phyloP scores from a whole-genome alignment of 2,113 vertebrate genomes.

The Ailurus styani region DNA sequence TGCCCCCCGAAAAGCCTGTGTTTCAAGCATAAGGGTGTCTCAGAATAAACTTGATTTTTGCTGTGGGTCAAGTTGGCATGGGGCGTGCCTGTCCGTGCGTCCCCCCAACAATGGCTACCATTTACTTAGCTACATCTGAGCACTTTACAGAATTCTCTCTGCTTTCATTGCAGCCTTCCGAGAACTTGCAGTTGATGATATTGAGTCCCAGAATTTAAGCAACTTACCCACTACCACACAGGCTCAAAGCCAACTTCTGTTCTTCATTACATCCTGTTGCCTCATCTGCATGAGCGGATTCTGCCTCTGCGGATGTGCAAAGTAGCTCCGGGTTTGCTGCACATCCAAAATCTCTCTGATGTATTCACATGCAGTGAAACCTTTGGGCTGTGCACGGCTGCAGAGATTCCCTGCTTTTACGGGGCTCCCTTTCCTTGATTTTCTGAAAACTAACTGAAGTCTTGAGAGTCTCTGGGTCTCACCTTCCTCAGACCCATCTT shows the following conservation, averaged over 20 bases:
- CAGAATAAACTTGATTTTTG: background rate
- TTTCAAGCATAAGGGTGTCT: background rate
- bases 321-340: fast-evolving
- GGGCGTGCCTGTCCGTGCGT: fast-evolving
- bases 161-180: background rate
- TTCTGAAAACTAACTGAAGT: background rate
- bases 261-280: fast-evolving
- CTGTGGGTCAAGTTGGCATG: background rate
- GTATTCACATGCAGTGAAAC: fast-evolving
- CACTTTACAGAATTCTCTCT: background rate
- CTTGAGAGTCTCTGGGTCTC: background rate
- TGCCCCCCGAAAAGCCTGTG: too few species aligned
- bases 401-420: fast-evolving
- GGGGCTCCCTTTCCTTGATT: too few species aligned
- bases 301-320: fast-evolving
- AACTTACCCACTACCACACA: background rate
- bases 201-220: background rate
- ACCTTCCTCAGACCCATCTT: too few species aligned
- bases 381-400: fast-evolving
- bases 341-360: fast-evolving
- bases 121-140: fast-evolving
- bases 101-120: background rate
- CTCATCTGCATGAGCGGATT: fast-evolving
- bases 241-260: background rate
- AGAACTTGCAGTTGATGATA: background rate